phyloP scores from a whole-genome alignment of 1,140 invertebrate genomes.

The Drosophila ficusphila region DNA sequence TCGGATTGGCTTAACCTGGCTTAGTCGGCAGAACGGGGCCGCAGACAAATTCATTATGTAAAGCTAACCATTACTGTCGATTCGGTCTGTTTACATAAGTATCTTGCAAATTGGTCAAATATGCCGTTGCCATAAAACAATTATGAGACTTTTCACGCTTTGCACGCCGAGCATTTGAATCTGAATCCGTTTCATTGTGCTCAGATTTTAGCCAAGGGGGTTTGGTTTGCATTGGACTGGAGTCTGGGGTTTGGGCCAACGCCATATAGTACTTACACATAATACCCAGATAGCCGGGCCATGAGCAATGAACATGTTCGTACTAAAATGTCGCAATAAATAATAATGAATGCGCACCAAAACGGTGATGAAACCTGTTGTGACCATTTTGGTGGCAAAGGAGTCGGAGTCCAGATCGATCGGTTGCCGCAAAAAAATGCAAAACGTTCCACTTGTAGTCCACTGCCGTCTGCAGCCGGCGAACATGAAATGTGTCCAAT shows the following conservation, averaged over 20 bases:
- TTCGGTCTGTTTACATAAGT: constrained; percentile 69
- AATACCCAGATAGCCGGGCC: constrained; percentile 33
- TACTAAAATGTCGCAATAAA: constrained; percentile 73
- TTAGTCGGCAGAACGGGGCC: constrained; percentile 42
- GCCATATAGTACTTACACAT: constrained; percentile 28
- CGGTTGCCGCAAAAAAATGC: constrained; percentile 39
- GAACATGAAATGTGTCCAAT: constrained; percentile 61
- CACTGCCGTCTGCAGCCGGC: constrained; percentile 39
- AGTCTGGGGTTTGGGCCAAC: constrained; percentile 24
- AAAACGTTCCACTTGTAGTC: constrained; percentile 58
- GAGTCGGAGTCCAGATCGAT: constrained; percentile 58
- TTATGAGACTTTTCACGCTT: constrained; percentile 76
- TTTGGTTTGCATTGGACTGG: constrained; percentile 14
- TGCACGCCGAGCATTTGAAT: constrained; percentile 33
- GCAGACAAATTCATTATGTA: constrained; percentile 68
- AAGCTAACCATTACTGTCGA: constrained; percentile 54
- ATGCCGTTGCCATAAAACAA: constrained; percentile 48
- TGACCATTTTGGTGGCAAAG: constrained; percentile 62
- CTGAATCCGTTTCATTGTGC: constrained; percentile 34
- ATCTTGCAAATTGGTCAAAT: constrained; percentile 69
- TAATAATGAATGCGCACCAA: constrained; percentile 73
- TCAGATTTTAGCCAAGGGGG: constrained; percentile 10
- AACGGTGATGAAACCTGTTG: constrained; percentile 75
- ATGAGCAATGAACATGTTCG: constrained; percentile 66
- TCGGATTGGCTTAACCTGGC: too few species aligned